Base-by-base conservation (phyloP, 2,113 vertebrate species). In the Cheilinus undulatus region DNA sequence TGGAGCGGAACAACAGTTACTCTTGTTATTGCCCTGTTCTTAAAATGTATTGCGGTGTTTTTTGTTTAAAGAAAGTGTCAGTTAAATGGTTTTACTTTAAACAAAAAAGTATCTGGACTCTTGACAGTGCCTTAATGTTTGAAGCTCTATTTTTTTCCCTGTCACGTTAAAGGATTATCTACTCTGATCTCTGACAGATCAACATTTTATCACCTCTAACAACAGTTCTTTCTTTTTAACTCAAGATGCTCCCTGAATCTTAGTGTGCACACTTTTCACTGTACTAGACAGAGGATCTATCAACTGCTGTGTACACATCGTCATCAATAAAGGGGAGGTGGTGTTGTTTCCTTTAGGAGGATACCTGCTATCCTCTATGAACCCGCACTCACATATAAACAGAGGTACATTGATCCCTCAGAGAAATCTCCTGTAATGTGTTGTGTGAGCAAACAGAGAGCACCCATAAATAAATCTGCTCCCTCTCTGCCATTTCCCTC, bases 381-480 rank as follows among this genome's bases (percentile, higher is more conserved):
- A 63, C 42, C 68, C 32, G 64, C 17, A 48, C 62, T 54, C 23
- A 69, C 34, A 60, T 17, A 64, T 40, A 78, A 49, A 65, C 3
- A 52, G 23, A 69, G 3, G 36, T 8, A 60, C 14, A 12, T 6
- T 3, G 38, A 14, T 17, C 27, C 50, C 61, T 52, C 1, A n/a
- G 54, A 71, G 50, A 59, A 32, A 66, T 53, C 40, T 69, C 20
- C 63, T 42, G 45, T 27, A 40, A 71, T 40, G 51, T n/a, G 24
- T 10, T 26, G 46, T 34, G 56, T 2, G 2, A 58, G 45, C 57
- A 64, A 38, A 63, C 28, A 52, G 8, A 69, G 26, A 73, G 19
- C 61, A 62, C 20, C 54, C 71, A 86, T 49, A 82, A 82, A 76
- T 78, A 78, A 67, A 82, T 11, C 11, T 7, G 4, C 48, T 69